phyloP scores from a whole-genome alignment of 2,113 vertebrate species.

The Notiomystis cincta region DNA sequence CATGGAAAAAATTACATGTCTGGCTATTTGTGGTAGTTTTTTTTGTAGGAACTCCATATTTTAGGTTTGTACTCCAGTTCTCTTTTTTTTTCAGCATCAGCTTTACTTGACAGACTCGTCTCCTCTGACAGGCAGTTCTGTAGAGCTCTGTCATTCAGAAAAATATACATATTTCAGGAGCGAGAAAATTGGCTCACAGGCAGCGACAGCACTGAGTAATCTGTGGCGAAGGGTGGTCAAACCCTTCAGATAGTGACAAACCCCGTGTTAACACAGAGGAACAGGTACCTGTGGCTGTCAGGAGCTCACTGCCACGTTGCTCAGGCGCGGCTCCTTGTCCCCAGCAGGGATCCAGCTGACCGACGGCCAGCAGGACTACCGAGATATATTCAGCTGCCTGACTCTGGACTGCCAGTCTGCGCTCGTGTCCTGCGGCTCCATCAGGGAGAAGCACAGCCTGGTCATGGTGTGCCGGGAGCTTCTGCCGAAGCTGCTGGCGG shows the following conservation, averaged over 20 bases:
- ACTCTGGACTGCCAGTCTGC: conserved; percentile 62
- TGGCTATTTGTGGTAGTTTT: not conserved
- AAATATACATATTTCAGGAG: not conserved
- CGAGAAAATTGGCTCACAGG: not conserved
- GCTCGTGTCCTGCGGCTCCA: conserved; percentile 66
- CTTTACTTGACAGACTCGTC: not conserved
- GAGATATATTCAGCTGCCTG: conserved; percentile 82
- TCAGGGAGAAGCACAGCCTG: conserved; percentile 72
- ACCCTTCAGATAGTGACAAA: not conserved
- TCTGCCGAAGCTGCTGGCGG: conserved; percentile 70
- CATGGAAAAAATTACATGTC: not conserved
- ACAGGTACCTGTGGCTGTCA: not conserved
- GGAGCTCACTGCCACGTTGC: not conserved
- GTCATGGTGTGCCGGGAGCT: conserved; percentile 74
- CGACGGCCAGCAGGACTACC: conserved; percentile 2
- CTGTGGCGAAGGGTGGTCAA: not conserved
- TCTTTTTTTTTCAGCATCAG: not conserved
- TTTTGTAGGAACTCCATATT: not conserved
- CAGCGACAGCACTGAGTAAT: not conserved
- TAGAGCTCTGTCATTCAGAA: not conserved
- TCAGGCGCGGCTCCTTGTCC: not conserved
- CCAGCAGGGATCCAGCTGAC: conserved; percentile 59
- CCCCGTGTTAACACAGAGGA: not conserved
- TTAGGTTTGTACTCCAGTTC: not conserved
- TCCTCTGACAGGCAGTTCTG: not conserved